Percentiles rank a stretch among this genome's conserved stretches.
Evolutionary conservation across 2,113 vertebrate species (phyloP).

Genomic region (Rhinoptilus africanus): DNA sequence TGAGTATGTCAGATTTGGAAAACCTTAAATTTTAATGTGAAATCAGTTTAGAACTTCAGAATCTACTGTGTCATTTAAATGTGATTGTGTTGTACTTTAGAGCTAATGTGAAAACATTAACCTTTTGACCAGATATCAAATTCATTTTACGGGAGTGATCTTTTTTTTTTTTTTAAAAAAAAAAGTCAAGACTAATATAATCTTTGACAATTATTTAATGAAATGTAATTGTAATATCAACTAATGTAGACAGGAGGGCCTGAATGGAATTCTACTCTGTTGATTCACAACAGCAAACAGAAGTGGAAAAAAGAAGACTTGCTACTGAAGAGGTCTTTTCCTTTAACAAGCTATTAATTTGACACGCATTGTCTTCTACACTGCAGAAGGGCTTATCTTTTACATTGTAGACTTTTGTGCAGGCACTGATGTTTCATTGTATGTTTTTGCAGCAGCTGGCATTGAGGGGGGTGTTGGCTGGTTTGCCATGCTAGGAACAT

Average conservation of each 20-base stretch:
- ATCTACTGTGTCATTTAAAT: not conserved
- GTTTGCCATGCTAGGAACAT: not conserved
- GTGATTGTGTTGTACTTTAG: not conserved
- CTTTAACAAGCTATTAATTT: not conserved
- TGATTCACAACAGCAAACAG: not conserved
- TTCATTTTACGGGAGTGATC: not conserved
- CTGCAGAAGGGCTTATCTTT: not conserved
- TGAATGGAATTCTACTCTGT: not conserved
- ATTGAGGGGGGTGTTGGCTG: not conserved
- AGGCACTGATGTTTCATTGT: not conserved
- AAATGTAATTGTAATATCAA: not conserved
- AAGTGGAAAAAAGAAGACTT: not conserved
- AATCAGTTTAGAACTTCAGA: not conserved
- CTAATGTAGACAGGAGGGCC: not conserved
- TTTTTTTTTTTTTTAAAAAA: not conserved
- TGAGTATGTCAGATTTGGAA: not conserved
- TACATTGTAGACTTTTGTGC: not conserved
- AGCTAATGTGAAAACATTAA: not conserved
- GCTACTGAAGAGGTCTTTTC: not conserved
- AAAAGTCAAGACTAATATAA: not conserved
- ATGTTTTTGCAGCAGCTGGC: not conserved
- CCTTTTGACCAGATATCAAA: not conserved
- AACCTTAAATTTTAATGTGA: not conserved
- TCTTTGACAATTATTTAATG: not conserved
- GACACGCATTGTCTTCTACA: not conserved